phyloP scores from a whole-genome alignment of 2,888 invertebrate genomes.

The Pollenia amentaria region DNA sequence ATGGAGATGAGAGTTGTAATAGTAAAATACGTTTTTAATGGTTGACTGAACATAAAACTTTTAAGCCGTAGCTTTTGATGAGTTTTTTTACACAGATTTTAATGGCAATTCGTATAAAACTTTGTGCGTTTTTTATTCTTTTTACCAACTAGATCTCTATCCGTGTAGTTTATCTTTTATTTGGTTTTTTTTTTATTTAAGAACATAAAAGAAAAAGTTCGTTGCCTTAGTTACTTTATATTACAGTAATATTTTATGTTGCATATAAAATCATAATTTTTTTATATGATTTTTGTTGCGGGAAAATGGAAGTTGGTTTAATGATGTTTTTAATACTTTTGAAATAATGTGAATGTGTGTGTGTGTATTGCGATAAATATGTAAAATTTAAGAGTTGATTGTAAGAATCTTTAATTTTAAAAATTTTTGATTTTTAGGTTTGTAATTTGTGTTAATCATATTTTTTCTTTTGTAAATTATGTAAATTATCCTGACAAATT shows the following conservation, averaged over 20 bases:
- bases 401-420: too few relatives aligned
- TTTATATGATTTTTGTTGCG: neutral
- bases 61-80: constrained; percentile 73
- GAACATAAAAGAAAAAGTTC: constrained; percentile 63
- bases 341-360: neutral
- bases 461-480: too few relatives aligned
- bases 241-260: constrained; percentile 59
- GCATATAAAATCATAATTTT: constrained; percentile 57
- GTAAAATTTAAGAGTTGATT: too few relatives aligned
- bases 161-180: constrained; percentile 37
- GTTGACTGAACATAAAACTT: constrained; percentile 73
- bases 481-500: neutral
- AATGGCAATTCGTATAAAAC: constrained; percentile 59
- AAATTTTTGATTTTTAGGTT: too few relatives aligned
- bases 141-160: constrained; percentile 22
- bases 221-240: constrained; percentile 68
- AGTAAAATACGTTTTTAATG: constrained; percentile 74
- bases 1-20: constrained; percentile 70
- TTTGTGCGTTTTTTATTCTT: constrained; percentile 5
- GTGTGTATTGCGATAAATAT: neutral
- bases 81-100: constrained; percentile 65
- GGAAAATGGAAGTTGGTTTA: neutral
- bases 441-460: too few relatives aligned
- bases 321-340: constrained; percentile 30
- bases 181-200: constrained; percentile 26